These are phyloP conservation scores for Nomada ferruginata DNA, from an alignment of 2,888 invertebrate genomes.

Conservation along the genomic window DNA sequence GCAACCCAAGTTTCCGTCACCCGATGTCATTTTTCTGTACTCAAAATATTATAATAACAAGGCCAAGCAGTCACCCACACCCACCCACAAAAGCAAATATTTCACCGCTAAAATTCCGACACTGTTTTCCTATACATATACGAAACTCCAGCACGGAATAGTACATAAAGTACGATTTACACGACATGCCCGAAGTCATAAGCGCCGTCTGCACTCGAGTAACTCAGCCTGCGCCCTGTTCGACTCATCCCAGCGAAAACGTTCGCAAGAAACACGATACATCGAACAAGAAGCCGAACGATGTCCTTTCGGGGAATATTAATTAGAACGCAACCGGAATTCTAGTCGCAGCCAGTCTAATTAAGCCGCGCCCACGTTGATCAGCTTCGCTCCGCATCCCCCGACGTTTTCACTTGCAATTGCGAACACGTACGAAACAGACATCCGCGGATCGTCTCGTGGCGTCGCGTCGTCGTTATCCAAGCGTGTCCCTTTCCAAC, in stretches of 20 bases:
- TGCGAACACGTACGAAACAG: background rate
- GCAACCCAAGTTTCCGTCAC: no score
- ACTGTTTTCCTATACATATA: background rate
- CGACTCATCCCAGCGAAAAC: background rate
- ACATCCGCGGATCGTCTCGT: background rate
- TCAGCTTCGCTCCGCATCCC: background rate
- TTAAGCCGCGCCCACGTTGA: background rate
- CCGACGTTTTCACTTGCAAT: background rate
- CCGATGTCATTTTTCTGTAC: no score
- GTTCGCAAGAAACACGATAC: constrained; percentile 17
- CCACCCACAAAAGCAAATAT: no score
- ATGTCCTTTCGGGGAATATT: background rate
- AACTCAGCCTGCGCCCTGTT: background rate
- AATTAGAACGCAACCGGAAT: constrained; percentile 14
- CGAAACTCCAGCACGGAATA: no score
- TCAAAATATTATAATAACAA: no score
- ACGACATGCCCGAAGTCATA: background rate
- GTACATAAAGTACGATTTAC: background rate
- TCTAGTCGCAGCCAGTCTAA: background rate
- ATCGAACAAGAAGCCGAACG: constrained; percentile 4
- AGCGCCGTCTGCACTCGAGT: background rate
- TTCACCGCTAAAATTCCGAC: background rate
- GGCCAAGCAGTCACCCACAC: no score
- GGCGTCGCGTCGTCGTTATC: background rate
- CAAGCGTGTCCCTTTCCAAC: background rate